phyloP scores from a whole-genome alignment of 2,888 invertebrate genomes.

The Dorcus hopei region DNA sequence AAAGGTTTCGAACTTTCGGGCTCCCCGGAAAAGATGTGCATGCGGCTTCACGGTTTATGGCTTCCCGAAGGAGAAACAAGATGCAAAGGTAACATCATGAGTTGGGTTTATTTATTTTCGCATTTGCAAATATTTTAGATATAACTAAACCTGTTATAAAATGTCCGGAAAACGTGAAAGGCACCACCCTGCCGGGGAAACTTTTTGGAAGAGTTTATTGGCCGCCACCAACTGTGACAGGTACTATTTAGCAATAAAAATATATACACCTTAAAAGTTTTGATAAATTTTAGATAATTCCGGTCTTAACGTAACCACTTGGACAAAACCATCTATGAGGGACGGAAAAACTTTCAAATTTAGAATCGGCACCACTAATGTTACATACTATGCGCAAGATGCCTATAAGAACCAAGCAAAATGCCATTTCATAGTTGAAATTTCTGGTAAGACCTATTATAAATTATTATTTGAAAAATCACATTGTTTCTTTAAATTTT shows the following conservation, averaged over 20 bases:
- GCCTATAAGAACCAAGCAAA: conserved; percentile 57
- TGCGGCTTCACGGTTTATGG: conserved; percentile 57
- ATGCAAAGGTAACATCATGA: conserved; percentile 34
- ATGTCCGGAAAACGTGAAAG: conserved; percentile 56
- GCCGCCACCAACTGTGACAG: conserved; percentile 44
- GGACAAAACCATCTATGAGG: conserved; percentile 58
- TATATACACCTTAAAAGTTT: background rate
- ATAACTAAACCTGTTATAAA: conserved; percentile 55
- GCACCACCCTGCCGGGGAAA: conserved; percentile 50
- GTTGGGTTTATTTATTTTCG: background rate
- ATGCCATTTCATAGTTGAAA: conserved; percentile 59
- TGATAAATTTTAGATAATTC: conserved; percentile 54
- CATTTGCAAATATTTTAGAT: conserved; percentile 45
- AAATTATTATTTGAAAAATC: too few relatives aligned
- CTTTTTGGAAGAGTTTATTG: conserved; percentile 55
- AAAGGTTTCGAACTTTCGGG: conserved; percentile 59
- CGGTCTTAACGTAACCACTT: conserved; percentile 52
- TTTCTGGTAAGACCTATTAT: conserved; percentile 48
- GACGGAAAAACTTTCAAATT: conserved; percentile 50
- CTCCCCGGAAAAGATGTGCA: conserved; percentile 53
- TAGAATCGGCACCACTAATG: conserved; percentile 56
- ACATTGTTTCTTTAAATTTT: too few relatives aligned
- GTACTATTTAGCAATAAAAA: background rate
- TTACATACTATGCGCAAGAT: conserved; percentile 65
- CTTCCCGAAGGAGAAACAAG: conserved; percentile 44